Base-by-base conservation (phyloP, 2,888 invertebrate species). In the Rhingia rostrata region DNA sequence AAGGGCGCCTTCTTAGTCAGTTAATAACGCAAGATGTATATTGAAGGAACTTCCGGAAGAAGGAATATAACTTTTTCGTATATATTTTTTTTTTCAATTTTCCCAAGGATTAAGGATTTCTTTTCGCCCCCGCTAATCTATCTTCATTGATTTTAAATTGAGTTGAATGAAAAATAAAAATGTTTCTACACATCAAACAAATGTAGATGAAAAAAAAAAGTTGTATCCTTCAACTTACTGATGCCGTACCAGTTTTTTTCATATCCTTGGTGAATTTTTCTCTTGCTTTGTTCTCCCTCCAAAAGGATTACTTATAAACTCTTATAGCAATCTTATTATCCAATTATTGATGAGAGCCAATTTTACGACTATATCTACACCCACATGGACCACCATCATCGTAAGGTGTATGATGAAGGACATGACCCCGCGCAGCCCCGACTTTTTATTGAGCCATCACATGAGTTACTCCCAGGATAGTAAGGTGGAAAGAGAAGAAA, bases 61-160 rank as follows among this genome's bases (percentile, higher is more conserved):
- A 70, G 12, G 32, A 30, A 75, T 58, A 78, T 67, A 77, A 70
- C 56, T 58, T 70, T 61, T 22, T 2, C 22, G 22, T 22, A n/a
- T n/a, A n/a, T n/a, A n/a, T 22, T 39, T 61, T 39, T 51, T 39
- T 69, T 74, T 69, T 70, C 54, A 66, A 70, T 79, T 84, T 70
- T 35, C 32, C 53, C 54, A 53, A 66, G 60, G 60, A 74, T 74
- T 74, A 74, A 47, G 64, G 72, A 60, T 74, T 60, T 56, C 64
- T 61, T 77, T 66, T 66, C 54, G 49, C 64, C 54, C 22, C 60
- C 49, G 74, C 70, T 80, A 80, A 84, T 75, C 80, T 75, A 54
- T 84, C 66, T 66, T 75, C 70, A 84, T 74, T 80, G 84, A 84
- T 80, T 84, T 80, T 70, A 84, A 84, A 80, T 84, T 84, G 84